Evolutionary conservation across 2,888 invertebrate species (phyloP), one percentile per base, ranked within the genome.

Genomic region (Drosophila villosipedis): DNA sequence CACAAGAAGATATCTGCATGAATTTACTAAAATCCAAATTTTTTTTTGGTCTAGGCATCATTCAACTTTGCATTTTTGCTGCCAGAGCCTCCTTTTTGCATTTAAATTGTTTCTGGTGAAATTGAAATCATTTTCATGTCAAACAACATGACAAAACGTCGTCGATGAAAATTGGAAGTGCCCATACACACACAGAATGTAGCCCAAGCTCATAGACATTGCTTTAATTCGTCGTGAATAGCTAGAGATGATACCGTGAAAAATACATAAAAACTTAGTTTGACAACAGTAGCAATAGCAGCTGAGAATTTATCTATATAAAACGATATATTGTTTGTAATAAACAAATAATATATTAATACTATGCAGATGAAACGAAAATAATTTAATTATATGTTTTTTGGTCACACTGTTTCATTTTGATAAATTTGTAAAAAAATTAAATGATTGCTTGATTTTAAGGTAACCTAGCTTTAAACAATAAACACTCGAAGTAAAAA

Each of bases 201-300:
- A 7, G 25, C 2, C 19, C 16, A 55, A 55, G 28, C 35, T 10
- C 19, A 30, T 41, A 30, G n/a, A 28, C 30, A 53, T 60, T 22
- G 30, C 33, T 37, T 54, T 31, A 68, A 67, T 67, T 75, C 57
- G 55, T 59, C 63, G 41, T 65, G 3, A 49, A 25, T 16, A 39
- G 25, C 9, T 59, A 62, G 50, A 47, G 57, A 71, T 61, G 67
- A 10, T 22, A 35, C 16, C 43, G 43, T 76, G 54, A 50, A 9
- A 5, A n/a, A 30, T 31, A n/a, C n/a, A 30, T 1, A n/a, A 30
- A 47, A 47, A 16, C 16, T 1, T 12, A n/a, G n/a, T n/a, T 41
- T 5, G 39, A 41, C 10, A 41, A 39, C 43, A 0, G n/a, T 43
- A 5, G 22, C 5, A 22, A 2, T 43, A 12, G 12, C 12, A 12